Base-by-base conservation (phyloP, 64 coral and sea anemone species). In the Actinia tenebrosa region DNA sequence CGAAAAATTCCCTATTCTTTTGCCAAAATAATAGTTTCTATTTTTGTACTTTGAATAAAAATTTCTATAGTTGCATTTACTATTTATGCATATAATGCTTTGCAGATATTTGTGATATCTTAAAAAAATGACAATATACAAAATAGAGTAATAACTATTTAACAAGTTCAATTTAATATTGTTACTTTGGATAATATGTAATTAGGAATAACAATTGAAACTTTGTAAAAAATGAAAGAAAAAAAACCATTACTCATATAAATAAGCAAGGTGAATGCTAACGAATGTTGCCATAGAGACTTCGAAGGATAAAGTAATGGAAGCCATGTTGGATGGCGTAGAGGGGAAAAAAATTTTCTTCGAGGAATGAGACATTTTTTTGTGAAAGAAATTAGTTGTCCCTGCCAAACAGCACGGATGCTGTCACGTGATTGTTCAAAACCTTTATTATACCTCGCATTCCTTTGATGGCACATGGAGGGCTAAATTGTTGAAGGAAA, bases 51-150 rank as follows among this genome's bases (percentile, higher is more conserved):
- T 75, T 20, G 11, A 42, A 75, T 75, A 75, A 75, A 10, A 75
- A 75, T 75, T 75, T 75, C 69, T 75, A 75, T 75, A 75, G 69
- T 75, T 75, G 69, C 69, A 75, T 75, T 45, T 81, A 50, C 44
- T 81, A 81, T 81, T 81, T 81, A 81, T 81, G 43, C 79, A 81
- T 81, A 81, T 45, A 53, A 53, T 81, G 79, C 79, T 81, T 79
- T 81, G 50, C 79, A 81, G 50, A 53, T 81, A 81, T 81, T 81
- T 81, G 79, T 81, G 16, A 81, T 81, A 53, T 53, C 44, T 81
- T 53, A 45, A 50, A 81, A 22, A 16, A 81, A 52, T 81, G 79
- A 81, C 79, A 75, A 75, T 37, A 42, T 75, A 75, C 22, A 53
- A 22, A 50, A 53, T 81, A 81, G 79, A 81, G 46, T 45, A 81